A percentile compares a stretch with the other conserved stretches of the same genome.
These are phyloP conservation scores for Psittacula cyanocephala DNA, from an alignment of 2,113 vertebrate species.

Conservation along the genomic window DNA sequence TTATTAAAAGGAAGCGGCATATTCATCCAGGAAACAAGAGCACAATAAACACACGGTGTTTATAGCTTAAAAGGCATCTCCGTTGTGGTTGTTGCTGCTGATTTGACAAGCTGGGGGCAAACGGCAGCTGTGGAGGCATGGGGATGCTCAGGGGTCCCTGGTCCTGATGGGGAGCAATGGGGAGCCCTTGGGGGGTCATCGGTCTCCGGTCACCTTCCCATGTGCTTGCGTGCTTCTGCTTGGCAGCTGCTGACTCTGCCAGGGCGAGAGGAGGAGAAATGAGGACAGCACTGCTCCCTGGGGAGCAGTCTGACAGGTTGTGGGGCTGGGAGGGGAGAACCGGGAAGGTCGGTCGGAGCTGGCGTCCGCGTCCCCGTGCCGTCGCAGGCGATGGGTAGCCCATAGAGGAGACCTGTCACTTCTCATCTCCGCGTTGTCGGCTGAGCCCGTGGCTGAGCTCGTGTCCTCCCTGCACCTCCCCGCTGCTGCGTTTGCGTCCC, in stretches of 20 bases:
- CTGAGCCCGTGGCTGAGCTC: background rate
- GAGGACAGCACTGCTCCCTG: background rate
- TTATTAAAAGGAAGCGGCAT: conserved; percentile 12
- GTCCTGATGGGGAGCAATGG: accelerated
- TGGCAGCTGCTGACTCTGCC: background rate
- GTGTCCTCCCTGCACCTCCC: background rate
- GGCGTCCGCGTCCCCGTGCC: background rate
- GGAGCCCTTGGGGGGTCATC: background rate
- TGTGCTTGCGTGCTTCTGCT: background rate
- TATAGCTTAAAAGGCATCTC: background rate
- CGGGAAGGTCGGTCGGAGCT: background rate
- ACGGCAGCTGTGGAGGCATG: background rate
- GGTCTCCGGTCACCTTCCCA: background rate
- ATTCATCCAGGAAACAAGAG: conserved; percentile 39
- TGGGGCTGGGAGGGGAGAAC: background rate
- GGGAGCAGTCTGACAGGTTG: background rate
- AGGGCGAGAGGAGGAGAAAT: background rate
- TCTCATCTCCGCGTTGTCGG: background rate
- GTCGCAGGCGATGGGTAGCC: background rate
- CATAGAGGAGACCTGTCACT: conserved; percentile 15
- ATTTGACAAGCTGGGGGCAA: background rate
- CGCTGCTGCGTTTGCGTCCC: background rate
- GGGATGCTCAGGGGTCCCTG: background rate
- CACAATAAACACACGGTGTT: background rate
- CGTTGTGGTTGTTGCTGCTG: background rate